These are phyloP conservation scores for Macropodus opercularis DNA, from an alignment of 2,797 vertebrate species.

Conservation along the genomic window DNA sequence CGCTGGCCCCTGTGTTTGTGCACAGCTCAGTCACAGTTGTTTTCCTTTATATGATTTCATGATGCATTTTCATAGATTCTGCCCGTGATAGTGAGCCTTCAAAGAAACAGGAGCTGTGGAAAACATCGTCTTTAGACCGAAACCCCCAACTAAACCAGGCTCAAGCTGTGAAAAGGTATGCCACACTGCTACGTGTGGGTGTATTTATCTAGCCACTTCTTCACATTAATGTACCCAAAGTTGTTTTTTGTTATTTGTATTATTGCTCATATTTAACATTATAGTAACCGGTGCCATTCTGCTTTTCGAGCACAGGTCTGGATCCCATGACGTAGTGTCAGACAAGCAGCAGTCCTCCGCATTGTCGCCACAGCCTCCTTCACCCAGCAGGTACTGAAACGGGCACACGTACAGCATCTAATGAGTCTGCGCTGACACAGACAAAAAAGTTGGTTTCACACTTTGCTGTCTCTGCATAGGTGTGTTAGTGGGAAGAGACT, in stretches of 20 bases:
- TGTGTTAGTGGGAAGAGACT: conserved; percentile 95
- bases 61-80: conserved; percentile 68
- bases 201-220: not conserved
- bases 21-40: not conserved
- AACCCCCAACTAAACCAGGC: conserved; percentile 69
- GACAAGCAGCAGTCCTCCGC: conserved; percentile 73
- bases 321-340: conserved; percentile 85
- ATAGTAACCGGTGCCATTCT: too few relatives aligned
- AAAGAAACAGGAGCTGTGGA: conserved; percentile 78
- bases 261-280: not conserved
- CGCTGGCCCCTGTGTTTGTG: not conserved
- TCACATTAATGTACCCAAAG: not conserved
- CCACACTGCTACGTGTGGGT: not conserved
- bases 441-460: not conserved
- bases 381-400: conserved; percentile 88
- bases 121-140: conserved; percentile 83
- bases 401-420: not conserved
- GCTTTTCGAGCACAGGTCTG: conserved; percentile 80
- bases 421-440: not conserved
- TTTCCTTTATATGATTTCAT: conserved; percentile 1
- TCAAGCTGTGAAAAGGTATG: conserved; percentile 81
- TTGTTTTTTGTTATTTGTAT: not conserved
- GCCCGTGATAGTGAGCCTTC: conserved; percentile 77
- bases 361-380: conserved; percentile 84
- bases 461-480: conserved; percentile 71